Conservation (phyloP, 2,797 vertebrate species). For the Lepilemur septentrionalis region DNA sequence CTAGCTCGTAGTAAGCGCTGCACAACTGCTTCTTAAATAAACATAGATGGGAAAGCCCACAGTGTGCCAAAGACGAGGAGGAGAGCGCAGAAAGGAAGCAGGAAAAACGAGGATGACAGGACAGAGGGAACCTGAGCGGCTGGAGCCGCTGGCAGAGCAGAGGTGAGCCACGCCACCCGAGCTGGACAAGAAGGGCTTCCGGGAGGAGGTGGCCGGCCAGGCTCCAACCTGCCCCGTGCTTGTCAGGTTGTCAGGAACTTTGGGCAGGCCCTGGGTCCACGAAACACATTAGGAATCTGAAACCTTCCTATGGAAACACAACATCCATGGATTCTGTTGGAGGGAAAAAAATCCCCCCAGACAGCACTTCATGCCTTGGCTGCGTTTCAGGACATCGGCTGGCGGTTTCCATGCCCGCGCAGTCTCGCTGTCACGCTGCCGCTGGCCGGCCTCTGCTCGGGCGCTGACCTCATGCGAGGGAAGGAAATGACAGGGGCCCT, state of each 20-base stretch:
- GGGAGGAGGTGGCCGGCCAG: neutral
- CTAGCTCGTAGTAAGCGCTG: neutral
- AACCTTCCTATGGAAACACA: neutral
- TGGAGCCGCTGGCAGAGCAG: neutral
- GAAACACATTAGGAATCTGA: neutral
- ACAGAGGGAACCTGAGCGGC: neutral
- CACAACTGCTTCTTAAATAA: neutral
- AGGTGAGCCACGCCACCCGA: neutral
- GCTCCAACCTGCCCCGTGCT: neutral
- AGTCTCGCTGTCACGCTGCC: neutral
- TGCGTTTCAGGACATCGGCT: fast-evolving
- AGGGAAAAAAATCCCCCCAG: neutral
- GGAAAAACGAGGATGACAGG: neutral
- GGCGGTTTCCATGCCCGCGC: neutral
- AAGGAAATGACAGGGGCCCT: slow-evolving; percentile 55
- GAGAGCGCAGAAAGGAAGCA: neutral
- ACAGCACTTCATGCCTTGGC: neutral
- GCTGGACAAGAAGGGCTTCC: neutral
- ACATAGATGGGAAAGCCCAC: neutral
- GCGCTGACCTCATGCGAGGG: neutral
- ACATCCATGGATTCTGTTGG: neutral
- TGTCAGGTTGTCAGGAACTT: neutral
- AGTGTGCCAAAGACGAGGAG: neutral
- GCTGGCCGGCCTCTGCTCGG: neutral
- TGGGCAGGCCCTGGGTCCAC: neutral